phyloP scores from a whole-genome alignment of 1,140 invertebrate species.

The Conus betulinus region DNA sequence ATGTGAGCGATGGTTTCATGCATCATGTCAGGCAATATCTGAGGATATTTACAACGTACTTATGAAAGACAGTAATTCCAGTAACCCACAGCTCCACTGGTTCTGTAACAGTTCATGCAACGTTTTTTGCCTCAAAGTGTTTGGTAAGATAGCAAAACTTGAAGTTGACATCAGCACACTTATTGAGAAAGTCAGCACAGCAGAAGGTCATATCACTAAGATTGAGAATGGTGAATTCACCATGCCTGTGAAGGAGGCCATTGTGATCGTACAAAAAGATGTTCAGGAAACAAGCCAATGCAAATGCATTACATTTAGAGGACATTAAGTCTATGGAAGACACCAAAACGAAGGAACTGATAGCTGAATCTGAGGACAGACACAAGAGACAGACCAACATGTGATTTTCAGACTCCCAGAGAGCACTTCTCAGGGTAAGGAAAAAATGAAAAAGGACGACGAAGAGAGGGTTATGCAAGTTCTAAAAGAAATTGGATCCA shows the following conservation, averaged over 20 bases:
- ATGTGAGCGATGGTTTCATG: too few relatives aligned
- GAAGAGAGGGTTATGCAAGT: too few relatives aligned
- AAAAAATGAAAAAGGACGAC: too few relatives aligned
- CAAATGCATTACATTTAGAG: not conserved
- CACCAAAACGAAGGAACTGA: not conserved
- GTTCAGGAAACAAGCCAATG: not conserved
- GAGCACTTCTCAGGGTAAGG: not conserved
- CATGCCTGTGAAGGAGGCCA: not conserved
- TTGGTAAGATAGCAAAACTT: not conserved
- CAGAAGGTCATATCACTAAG: not conserved
- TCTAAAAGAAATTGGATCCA: not conserved
- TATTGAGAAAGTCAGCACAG: not conserved
- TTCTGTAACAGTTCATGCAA: conserved; percentile 1
- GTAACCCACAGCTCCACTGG: not conserved
- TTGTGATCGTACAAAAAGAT: not conserved
- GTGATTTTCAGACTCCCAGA: not conserved
- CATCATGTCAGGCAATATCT: too few relatives aligned
- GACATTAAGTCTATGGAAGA: not conserved
- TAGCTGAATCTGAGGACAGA: not conserved
- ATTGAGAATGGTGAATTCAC: not conserved
- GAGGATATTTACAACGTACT: too few relatives aligned
- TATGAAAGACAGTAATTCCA: too few relatives aligned
- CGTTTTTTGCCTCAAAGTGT: not conserved
- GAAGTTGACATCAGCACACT: not conserved
- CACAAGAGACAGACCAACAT: not conserved